Conservation (phyloP, 2,797 vertebrate genomes). For the Syngnathus rostellatus region DNA sequence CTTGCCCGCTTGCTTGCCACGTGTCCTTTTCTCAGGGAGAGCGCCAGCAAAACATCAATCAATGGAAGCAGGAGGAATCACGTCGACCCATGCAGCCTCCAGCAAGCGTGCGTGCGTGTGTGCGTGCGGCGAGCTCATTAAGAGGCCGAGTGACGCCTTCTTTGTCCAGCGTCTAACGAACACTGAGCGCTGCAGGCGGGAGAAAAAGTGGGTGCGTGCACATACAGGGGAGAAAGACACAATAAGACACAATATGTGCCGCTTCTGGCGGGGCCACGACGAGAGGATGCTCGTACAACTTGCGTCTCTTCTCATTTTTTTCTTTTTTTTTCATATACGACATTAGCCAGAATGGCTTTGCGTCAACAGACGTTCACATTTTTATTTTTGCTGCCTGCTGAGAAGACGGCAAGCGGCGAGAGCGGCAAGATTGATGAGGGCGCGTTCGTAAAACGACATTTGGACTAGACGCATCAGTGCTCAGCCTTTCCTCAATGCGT, state of each 20-base stretch:
- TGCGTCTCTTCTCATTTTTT: too few relatives aligned
- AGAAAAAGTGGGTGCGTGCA: not conserved
- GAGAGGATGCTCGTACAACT: too few relatives aligned
- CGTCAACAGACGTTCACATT: not conserved
- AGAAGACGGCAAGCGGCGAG: not conserved
- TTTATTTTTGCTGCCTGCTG: too few relatives aligned
- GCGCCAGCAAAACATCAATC: too few relatives aligned
- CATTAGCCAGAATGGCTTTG: not conserved
- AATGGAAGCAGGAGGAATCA: not conserved
- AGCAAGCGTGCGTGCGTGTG: not conserved
- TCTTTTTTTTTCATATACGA: too few relatives aligned
- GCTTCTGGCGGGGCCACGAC: too few relatives aligned
- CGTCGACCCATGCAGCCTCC: not conserved
- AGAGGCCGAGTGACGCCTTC: constrained; percentile 5
- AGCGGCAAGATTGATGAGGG: not conserved
- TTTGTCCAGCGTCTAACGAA: constrained; percentile 6
- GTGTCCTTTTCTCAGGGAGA: too few relatives aligned
- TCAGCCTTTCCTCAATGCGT: not conserved
- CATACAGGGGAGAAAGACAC: too few relatives aligned
- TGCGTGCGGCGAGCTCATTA: constrained; percentile 3
- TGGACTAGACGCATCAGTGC: not conserved
- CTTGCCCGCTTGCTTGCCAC: too few relatives aligned
- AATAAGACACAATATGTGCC: too few relatives aligned
- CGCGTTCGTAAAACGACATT: not conserved
- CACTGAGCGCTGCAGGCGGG: not conserved